These are phyloP conservation scores for Eudasyphora cyanicolor DNA, from an alignment of 2,888 invertebrate genomes.

Conservation along the genomic window DNA sequence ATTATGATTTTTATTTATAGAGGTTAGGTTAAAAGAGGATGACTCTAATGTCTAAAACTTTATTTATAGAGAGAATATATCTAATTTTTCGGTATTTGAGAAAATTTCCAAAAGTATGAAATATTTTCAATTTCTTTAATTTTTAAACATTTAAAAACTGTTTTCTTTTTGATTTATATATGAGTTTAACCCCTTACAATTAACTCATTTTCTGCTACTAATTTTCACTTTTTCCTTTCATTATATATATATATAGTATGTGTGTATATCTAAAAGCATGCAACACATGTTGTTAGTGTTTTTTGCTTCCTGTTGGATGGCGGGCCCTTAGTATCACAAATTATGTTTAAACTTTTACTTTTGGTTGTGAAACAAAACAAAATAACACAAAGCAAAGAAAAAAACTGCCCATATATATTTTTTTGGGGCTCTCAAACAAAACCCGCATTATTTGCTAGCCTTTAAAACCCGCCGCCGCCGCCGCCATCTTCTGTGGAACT, in stretches of 20 bases:
- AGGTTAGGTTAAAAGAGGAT: no score
- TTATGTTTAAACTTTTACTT: slow-evolving; percentile 50
- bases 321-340: neutral
- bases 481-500: neutral
- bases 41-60: no score
- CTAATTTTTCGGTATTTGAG: no score
- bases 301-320: slow-evolving; percentile 12
- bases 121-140: neutral
- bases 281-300: slow-evolving; percentile 58
- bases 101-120: neutral
- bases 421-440: neutral
- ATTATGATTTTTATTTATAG: no score
- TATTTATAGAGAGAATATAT: no score
- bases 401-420: neutral
- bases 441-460: slow-evolving; percentile 16
- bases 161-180: neutral
- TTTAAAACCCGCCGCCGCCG: neutral
- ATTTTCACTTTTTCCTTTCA: slow-evolving; percentile 10
- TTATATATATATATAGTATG: no score
- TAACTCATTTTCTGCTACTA: neutral
- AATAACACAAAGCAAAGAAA: neutral
- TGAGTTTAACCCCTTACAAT: neutral
- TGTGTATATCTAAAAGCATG: slow-evolving; percentile 34
- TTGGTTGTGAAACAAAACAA: neutral
- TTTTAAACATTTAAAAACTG: no score